Evolutionary conservation across 2,797 vertebrate genomes (phyloP).

Genomic region (Otolemur crassicaudatus): DNA sequence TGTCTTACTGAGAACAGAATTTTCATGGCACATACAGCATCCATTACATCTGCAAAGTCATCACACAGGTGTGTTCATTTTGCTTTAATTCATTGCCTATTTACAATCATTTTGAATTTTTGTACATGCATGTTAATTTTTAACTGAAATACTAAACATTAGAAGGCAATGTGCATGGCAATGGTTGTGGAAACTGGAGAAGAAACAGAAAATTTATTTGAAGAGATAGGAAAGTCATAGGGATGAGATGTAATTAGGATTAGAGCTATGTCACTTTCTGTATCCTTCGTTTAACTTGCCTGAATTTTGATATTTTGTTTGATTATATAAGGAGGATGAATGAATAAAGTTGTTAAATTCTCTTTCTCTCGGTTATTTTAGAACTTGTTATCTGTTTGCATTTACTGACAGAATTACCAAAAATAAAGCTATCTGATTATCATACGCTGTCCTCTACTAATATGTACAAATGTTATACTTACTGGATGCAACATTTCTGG

Average conservation of each 20-base stretch:
- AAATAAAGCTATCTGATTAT: not conserved
- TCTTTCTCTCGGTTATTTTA: not conserved
- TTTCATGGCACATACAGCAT: not conserved
- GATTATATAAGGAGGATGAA: not conserved
- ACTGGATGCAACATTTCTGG: not conserved
- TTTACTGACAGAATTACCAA: not conserved
- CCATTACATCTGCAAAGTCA: not conserved
- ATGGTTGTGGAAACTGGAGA: not conserved
- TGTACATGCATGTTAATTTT: not conserved
- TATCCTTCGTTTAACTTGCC: not conserved
- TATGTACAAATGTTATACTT: not conserved
- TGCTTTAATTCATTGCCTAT: not conserved
- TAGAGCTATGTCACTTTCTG: not conserved
- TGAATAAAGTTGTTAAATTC: not conserved
- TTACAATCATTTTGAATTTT: not conserved
- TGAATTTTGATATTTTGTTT: not conserved
- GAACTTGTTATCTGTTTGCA: not conserved
- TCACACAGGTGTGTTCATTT: not conserved
- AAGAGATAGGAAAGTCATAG: not conserved
- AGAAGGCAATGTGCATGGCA: not conserved
- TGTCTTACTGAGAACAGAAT: not conserved
- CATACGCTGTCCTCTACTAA: not conserved
- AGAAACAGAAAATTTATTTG: not conserved
- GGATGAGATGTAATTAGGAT: not conserved
- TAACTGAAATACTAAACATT: not conserved